phyloP scores from a whole-genome alignment of 2,888 invertebrate species.

The Linnaemya tessellans region DNA sequence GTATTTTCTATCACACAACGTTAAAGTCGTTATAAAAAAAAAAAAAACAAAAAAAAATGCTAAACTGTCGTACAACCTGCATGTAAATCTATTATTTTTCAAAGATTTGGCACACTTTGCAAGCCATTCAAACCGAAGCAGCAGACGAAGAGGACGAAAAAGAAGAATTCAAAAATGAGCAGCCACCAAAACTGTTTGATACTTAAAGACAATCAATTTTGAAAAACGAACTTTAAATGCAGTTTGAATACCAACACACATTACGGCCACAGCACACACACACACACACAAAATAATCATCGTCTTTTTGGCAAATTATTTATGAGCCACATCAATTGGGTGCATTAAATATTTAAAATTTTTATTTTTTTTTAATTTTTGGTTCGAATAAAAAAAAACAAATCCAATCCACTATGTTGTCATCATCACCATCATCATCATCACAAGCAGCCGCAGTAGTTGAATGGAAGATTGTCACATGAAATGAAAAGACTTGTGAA shows the following conservation, averaged over 20 bases:
- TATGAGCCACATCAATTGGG: slow-evolving; percentile 64
- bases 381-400: slow-evolving; percentile 19
- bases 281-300: background rate
- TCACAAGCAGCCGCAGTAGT: background rate
- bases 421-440: slow-evolving; percentile 28
- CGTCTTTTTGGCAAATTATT: slow-evolving; percentile 57
- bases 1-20: slow-evolving; percentile 27
- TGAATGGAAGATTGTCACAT: slow-evolving; percentile 2
- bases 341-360: slow-evolving; percentile 43
- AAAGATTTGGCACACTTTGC: slow-evolving; percentile 53
- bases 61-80: slow-evolving; percentile 15
- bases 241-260: slow-evolving; percentile 29
- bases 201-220: slow-evolving; percentile 23
- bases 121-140: background rate
- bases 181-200: slow-evolving; percentile 15
- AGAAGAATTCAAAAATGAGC: background rate
- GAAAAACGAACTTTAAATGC: slow-evolving; percentile 28
- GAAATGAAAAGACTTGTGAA: background rate
- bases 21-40: background rate
- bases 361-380: background rate
- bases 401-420: slow-evolving; percentile 36
- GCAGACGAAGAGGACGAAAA: background rate
- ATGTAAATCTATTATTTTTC: slow-evolving; percentile 50
- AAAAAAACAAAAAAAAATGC: background rate
- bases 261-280: background rate